phyloP scores from a whole-genome alignment of 1,140 invertebrate species.

The Mercenaria mercenaria region DNA sequence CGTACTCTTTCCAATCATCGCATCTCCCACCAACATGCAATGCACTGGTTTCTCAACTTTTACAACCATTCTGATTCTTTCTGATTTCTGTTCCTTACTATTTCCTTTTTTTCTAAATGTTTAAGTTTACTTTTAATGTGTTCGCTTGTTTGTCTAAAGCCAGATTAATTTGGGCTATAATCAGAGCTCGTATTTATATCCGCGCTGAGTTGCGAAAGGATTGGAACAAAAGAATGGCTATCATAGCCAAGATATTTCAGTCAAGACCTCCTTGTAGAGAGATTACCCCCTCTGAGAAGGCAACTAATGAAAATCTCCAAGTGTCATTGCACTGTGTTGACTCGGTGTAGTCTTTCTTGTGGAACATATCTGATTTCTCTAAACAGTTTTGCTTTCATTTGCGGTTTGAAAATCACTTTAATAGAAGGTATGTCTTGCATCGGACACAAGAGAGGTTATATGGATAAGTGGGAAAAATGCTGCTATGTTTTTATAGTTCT shows the following conservation, averaged over 20 bases:
- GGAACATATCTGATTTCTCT: conserved; percentile 13
- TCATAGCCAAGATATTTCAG: conserved; percentile 29
- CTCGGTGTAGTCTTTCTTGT: conserved; percentile 18
- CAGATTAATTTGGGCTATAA: not conserved
- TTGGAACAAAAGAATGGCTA: conserved; percentile 47
- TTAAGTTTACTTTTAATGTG: not conserved
- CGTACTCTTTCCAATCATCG: conserved; percentile 66
- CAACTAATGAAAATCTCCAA: not conserved
- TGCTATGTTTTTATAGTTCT: no score
- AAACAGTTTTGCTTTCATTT: conserved; percentile 9
- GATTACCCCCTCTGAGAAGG: conserved; percentile 48
- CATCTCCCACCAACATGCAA: conserved; percentile 59
- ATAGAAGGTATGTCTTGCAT: no score
- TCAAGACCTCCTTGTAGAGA: not conserved
- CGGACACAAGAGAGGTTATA: no score
- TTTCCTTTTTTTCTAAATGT: not conserved
- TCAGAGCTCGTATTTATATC: conserved; percentile 4
- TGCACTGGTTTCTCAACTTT: conserved; percentile 63
- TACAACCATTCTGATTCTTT: conserved; percentile 43
- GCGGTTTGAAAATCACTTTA: not conserved
- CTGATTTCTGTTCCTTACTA: no score
- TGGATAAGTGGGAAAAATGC: no score
- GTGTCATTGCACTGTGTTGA: conserved; percentile 22
- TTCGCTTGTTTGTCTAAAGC: not conserved
- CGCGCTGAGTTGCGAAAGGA: not conserved